Conservation (phyloP, 2,888 invertebrate species). For the Dasypogon diadema region DNA sequence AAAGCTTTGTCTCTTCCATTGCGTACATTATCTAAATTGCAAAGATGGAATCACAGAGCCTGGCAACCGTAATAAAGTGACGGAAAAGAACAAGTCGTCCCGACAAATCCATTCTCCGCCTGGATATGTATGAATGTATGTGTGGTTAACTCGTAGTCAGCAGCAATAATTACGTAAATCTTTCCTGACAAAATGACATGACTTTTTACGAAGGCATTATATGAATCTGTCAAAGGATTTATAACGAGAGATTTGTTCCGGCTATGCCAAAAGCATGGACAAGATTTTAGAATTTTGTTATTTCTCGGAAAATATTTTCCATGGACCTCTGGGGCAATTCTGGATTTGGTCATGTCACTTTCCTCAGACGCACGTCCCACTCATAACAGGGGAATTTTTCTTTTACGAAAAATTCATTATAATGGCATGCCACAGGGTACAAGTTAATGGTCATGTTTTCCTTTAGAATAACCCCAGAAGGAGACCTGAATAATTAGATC, state of each 20-base stretch:
- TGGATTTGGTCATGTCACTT: conserved; percentile 32
- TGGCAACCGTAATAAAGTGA: conserved; percentile 37
- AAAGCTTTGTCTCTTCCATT: conserved; percentile 1
- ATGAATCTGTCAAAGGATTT: conserved; percentile 33
- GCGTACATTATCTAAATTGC: conserved; percentile 26
- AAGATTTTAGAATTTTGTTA: conserved; percentile 16
- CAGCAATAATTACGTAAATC: conserved; percentile 34
- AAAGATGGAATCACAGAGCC: conserved; percentile 12
- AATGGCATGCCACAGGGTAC: conserved; percentile 18
- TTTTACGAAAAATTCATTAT: conserved; percentile 27
- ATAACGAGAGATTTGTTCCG: conserved; percentile 1
- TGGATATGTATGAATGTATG: background rate
- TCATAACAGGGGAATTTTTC: conserved; percentile 1
- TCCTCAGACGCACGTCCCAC: background rate
- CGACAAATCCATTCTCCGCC: background rate
- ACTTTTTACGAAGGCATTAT: conserved; percentile 15
- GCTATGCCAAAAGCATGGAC: background rate
- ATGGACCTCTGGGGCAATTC: conserved; percentile 12
- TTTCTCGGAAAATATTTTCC: conserved; percentile 1
- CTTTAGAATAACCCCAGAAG: conserved; percentile 10
- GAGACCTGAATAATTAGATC: background rate
- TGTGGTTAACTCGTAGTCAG: conserved; percentile 2
- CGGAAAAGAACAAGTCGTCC: conserved; percentile 22
- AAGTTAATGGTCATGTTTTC: conserved; percentile 37
- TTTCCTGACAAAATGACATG: conserved; percentile 18